Evolutionary conservation across 2,797 vertebrate species (phyloP).

Genomic region (Onychomys arenicola): DNA sequence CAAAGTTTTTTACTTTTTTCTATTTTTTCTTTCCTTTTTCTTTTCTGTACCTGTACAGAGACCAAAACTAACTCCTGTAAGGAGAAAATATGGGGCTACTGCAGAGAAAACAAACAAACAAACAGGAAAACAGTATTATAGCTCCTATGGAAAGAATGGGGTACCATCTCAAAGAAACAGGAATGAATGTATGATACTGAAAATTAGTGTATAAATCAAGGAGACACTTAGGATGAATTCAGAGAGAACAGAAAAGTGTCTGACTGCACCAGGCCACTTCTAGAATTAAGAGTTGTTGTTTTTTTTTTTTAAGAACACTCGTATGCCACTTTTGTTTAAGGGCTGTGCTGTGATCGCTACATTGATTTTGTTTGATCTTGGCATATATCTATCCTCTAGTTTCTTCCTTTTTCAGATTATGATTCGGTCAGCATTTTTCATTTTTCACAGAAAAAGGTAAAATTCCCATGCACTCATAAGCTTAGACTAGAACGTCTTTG

Average conservation of each 20-base stretch:
- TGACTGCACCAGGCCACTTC: constrained; percentile 90
- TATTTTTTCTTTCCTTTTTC: constrained; percentile 89
- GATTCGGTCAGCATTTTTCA: constrained; percentile 92
- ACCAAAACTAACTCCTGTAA: constrained; percentile 91
- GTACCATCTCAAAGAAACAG: constrained; percentile 84
- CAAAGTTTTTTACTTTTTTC: constrained; percentile 92
- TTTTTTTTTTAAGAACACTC: constrained; percentile 90
- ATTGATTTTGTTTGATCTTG: constrained; percentile 87
- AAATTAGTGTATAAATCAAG: constrained; percentile 83
- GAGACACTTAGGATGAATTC: constrained; percentile 85
- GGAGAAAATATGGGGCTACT: constrained; percentile 80
- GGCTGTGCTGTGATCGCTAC: constrained; percentile 82
- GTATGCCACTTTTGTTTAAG: constrained; percentile 90
- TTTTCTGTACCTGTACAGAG: constrained; percentile 90
- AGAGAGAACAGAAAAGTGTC: constrained; percentile 91
- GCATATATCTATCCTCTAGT: constrained; percentile 88
- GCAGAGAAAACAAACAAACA: constrained; percentile 79
- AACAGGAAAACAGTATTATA: constrained; percentile 88
- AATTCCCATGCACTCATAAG: constrained; percentile 95
- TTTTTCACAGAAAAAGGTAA: constrained; percentile 88
- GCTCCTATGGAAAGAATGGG: constrained; percentile 80
- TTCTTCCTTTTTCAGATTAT: constrained; percentile 81
- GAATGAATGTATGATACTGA: constrained; percentile 74
- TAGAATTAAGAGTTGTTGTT: constrained; percentile 77
- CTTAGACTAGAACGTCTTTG: constrained; percentile 94